Conservation (phyloP, 2,113 vertebrate species). For the Tragelaphus buxtoni region DNA sequence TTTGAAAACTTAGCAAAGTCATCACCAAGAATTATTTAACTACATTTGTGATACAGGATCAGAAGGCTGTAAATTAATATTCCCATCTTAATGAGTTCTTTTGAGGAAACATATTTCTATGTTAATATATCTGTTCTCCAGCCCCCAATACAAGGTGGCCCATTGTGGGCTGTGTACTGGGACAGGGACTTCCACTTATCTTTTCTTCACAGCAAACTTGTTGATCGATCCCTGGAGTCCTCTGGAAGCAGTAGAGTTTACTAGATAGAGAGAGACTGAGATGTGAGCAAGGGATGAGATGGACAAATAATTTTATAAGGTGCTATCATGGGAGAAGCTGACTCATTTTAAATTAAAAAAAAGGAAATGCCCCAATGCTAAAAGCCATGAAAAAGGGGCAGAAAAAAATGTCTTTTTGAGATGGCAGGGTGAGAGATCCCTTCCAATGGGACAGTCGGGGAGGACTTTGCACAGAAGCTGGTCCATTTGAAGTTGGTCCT, state of each 20-base stretch:
- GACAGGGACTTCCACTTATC: neutral
- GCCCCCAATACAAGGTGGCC: neutral
- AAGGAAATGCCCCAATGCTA: neutral
- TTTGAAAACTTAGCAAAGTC: neutral
- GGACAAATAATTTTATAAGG: neutral
- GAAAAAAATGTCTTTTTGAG: neutral
- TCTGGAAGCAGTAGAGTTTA: neutral
- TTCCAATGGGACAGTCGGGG: neutral
- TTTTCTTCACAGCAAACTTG: neutral
- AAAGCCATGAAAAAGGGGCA: neutral
- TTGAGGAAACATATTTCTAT: neutral
- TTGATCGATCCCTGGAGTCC: neutral
- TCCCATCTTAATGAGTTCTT: neutral
- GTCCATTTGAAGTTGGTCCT: neutral
- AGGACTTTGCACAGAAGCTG: neutral
- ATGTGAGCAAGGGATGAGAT: neutral
- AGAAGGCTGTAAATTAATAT: neutral
- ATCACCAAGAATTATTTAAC: neutral
- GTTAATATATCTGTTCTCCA: neutral
- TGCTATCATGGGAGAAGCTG: neutral
- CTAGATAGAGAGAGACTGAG: too few relatives aligned
- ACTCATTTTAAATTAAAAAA: neutral
- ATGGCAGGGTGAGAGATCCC: too few relatives aligned
- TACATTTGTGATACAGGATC: neutral
- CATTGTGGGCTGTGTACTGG: too few relatives aligned